A percentile compares a stretch with the other conserved stretches of the same genome.
phyloP scores from a whole-genome alignment of 2,797 vertebrate species.

The Danio tinwini region DNA sequence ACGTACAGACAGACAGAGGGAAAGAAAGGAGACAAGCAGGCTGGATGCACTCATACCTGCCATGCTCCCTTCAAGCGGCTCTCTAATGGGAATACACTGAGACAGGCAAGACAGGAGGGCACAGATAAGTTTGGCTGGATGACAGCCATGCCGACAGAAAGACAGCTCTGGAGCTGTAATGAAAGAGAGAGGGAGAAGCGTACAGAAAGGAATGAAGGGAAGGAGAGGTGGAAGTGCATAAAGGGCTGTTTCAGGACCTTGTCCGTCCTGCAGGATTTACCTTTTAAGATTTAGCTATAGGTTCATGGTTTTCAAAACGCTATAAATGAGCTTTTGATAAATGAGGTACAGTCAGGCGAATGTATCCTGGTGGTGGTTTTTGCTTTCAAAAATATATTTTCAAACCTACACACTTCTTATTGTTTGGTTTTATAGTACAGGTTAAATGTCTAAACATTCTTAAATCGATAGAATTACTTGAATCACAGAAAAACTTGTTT shows the following conservation, averaged over 20 bases:
- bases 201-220: constrained; percentile 42
- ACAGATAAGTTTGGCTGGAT: constrained; percentile 61
- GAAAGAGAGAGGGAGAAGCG: constrained; percentile 40
- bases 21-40: constrained; percentile 40
- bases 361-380: not conserved
- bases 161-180: constrained; percentile 51
- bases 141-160: constrained; percentile 59
- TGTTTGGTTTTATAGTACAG: too few species aligned
- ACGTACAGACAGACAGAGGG: constrained; percentile 37
- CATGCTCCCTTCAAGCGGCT: constrained; percentile 57
- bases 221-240: constrained; percentile 42
- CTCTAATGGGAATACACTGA: constrained; percentile 62
- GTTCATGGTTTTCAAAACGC: constrained; percentile 35
- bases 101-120: constrained; percentile 63
- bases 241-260: constrained; percentile 46
- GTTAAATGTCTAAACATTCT: too few species aligned
- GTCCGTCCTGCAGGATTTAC: constrained; percentile 26
- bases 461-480: too few species aligned
- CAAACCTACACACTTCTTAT: not conserved
- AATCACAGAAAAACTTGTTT: too few species aligned
- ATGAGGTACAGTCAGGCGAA: not conserved
- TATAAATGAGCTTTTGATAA: not conserved
- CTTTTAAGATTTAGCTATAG: constrained; percentile 25
- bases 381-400: not conserved
- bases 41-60: constrained; percentile 58